phyloP scores from a whole-genome alignment of 2,888 invertebrate genomes.

The Agelastica alni region DNA sequence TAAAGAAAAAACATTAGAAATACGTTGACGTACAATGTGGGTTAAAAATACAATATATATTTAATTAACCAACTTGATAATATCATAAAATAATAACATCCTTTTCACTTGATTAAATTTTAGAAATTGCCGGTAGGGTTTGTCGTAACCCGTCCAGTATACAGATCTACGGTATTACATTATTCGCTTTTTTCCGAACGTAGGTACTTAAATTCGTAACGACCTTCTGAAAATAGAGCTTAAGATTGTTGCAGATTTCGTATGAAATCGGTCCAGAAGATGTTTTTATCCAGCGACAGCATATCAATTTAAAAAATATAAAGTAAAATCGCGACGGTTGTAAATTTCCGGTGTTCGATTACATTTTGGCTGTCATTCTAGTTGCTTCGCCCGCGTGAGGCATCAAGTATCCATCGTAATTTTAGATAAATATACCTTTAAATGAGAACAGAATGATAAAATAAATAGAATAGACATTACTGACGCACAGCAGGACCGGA shows the following conservation, averaged over 20 bases:
- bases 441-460: neutral
- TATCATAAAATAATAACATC: too few relatives aligned
- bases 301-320: neutral
- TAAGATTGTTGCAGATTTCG: constrained; percentile 29
- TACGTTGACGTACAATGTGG: too few relatives aligned
- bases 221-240: constrained; percentile 47
- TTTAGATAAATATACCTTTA: neutral
- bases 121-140: too few relatives aligned
- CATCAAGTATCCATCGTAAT: too few relatives aligned
- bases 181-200: constrained; percentile 8
- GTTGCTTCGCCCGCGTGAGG: neutral
- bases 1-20: too few relatives aligned
- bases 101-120: too few relatives aligned
- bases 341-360: constrained; percentile 24
- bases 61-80: too few relatives aligned
- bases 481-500: too few relatives aligned
- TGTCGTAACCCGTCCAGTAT: too few relatives aligned
- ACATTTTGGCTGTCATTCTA: constrained; percentile 7
- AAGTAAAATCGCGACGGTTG: constrained; percentile 7
- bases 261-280: constrained; percentile 36
- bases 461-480: too few relatives aligned
- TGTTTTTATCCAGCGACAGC: constrained; percentile 32
- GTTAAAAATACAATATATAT: too few relatives aligned
- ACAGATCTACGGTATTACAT: too few relatives aligned
- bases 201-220: constrained; percentile 30